Percentiles rank a stretch among this genome's conserved stretches.
Conservation (phyloP, 2,888 invertebrate genomes). For the Deroplatys truncata region DNA sequence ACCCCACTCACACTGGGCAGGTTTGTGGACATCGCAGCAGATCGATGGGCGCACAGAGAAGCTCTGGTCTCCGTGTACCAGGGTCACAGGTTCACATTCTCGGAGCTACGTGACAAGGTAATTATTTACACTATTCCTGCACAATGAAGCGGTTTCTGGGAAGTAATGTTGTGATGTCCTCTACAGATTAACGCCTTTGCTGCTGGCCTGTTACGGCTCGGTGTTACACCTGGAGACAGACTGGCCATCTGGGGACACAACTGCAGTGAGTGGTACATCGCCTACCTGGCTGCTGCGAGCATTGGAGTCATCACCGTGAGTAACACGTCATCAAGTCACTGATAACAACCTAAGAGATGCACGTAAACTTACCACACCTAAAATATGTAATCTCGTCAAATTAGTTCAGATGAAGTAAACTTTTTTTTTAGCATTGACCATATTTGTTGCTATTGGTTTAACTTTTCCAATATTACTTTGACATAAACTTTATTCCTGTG, state of each 20-base stretch:
- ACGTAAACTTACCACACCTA: too few species aligned
- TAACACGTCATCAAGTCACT: too few species aligned
- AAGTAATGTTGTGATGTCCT: too few species aligned
- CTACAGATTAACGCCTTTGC: conserved; percentile 64
- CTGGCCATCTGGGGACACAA: conserved; percentile 80
- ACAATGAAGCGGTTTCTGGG: too few species aligned
- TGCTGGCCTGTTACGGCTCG: conserved; percentile 63
- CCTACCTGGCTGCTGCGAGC: conserved; percentile 65
- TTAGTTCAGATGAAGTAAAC: too few species aligned
- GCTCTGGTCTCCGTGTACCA: conserved; percentile 57
- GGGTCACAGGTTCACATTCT: conserved; percentile 50
- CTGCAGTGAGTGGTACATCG: conserved; percentile 67
- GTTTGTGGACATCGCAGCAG: conserved; percentile 50
- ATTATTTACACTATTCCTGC: too few species aligned
- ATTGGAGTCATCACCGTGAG: conserved; percentile 67
- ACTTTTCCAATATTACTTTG: too few species aligned
- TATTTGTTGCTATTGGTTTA: too few species aligned
- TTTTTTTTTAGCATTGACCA: too few species aligned
- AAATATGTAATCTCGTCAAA: too few species aligned
- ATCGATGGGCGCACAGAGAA: conserved; percentile 52
- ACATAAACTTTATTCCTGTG: too few species aligned
- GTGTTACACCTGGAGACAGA: conserved; percentile 67
- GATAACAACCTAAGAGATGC: too few species aligned
- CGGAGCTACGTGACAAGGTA: conserved; percentile 39
- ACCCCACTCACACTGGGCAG: conserved; percentile 54